Percentiles rank a stretch among this genome's conserved stretches.
These are phyloP conservation scores for Pseudomyrmex flavicornis DNA, from an alignment of 1,140 invertebrate genomes.

Conservation along the genomic window DNA sequence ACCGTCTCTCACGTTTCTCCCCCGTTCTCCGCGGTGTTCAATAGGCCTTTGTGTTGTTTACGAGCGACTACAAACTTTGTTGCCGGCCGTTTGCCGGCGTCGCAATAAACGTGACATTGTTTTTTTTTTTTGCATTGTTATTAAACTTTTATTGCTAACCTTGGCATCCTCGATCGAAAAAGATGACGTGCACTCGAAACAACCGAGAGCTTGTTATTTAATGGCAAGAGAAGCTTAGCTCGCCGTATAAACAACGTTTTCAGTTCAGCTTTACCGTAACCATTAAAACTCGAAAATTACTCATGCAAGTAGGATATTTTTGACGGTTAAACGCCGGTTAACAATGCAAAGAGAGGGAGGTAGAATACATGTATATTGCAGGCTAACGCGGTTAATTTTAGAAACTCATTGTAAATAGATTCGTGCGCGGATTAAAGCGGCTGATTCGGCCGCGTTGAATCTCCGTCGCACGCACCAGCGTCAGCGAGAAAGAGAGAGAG, in stretches of 20 bases:
- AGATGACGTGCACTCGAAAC: not conserved
- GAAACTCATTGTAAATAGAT: constrained; percentile 28
- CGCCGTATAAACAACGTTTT: not conserved
- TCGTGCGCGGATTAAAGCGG: not conserved
- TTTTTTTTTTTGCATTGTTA: constrained; percentile 28
- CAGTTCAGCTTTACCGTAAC: constrained; percentile 2
- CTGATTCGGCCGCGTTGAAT: not conserved
- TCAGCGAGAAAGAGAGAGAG: too few relatives aligned
- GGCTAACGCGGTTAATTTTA: not conserved
- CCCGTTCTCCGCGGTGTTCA: constrained; percentile 26
- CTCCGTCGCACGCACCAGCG: too few relatives aligned
- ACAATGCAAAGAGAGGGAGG: not conserved
- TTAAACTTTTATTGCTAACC: constrained; percentile 26
- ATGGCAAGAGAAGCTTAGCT: not conserved
- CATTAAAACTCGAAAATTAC: not conserved
- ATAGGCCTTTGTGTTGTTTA: constrained; percentile 57
- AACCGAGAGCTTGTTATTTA: not conserved
- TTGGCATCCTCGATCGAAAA: not conserved
- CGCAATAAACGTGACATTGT: not conserved
- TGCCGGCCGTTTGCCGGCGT: constrained; percentile 45
- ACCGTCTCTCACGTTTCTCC: constrained; percentile 35
- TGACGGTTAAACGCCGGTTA: not conserved
- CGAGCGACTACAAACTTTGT: constrained; percentile 40
- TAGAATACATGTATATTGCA: not conserved
- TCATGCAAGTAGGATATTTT: constrained; percentile 6